Evolutionary conservation across 2,113 vertebrate genomes (phyloP), one percentile per base, ranked within the genome.

Genomic region (Todiramphus saurophagus): DNA sequence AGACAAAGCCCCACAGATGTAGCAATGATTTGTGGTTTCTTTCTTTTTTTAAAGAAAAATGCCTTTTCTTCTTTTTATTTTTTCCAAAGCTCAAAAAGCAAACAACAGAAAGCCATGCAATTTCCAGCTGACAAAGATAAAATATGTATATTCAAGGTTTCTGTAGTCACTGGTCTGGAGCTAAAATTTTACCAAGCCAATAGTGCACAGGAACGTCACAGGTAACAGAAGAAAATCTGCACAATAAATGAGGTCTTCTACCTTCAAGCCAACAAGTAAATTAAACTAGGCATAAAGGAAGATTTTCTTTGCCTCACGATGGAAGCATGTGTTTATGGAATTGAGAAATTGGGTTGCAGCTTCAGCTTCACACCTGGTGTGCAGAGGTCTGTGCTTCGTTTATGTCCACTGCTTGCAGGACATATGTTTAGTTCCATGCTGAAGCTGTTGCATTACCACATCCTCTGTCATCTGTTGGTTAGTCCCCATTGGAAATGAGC

Each of bases 311-410:
- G 43, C 4, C 4, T 73, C 17, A 11, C 2, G 0, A 43, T 1
- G 0, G 13, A 92, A 66, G 4, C 19, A 4, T 51, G 7, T 44
- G 21, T 27, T 91, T 30, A 62, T 21, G 9, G 20, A 91, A 73
- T 8, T 44, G n/a, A 77, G 64, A 73, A 60, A 66, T 4, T 8
- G 2, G 6, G 16, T 25, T 28, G 5, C 5, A 10, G 18, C 66
- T 89, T 63, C 55, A 81, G 30, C 68, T 62, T 66, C 77, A 24
- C 46, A 53, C 0, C 0, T 9, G 51, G 19, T 4, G 14, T 14
- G 35, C 35, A 41, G 58, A 56, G 30, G 48, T 43, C 68, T 58
- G 9, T 50, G 9, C 4, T 50, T 25, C 37, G 31, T 77, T 91
- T 81, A 35, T 24, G 3, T 21, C 55, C 9, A 1, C 3, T 62